These are phyloP conservation scores for Acrobeloides nanus DNA, from an alignment of 2,888 invertebrate genomes.

Conservation along the genomic window DNA sequence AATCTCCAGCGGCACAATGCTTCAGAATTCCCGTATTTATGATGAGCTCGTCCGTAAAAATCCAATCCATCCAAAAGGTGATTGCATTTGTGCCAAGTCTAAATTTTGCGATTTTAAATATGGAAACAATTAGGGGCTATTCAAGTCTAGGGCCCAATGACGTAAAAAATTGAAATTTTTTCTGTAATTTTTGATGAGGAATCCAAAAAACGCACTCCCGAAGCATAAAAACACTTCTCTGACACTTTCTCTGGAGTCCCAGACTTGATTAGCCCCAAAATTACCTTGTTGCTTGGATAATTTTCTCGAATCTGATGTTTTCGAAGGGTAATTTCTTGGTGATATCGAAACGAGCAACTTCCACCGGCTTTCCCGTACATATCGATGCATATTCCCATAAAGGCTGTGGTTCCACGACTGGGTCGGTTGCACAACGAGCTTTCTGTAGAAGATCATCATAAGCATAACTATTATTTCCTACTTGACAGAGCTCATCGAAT, in stretches of 20 bases:
- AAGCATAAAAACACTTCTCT: no score
- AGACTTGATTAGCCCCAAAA: no score
- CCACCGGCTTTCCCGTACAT: constrained; percentile 11
- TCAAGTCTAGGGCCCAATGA: no score
- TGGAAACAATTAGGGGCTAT: no score
- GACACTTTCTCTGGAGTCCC: no score
- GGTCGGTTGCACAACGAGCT: constrained; percentile 70
- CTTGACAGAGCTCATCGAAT: constrained; percentile 80
- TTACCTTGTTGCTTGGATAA: no score
- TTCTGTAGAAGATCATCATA: constrained; percentile 58
- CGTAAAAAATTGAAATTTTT: no score
- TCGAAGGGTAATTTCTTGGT: no score
- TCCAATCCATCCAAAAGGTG: constrained; percentile 41
- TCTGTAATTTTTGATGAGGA: no score
- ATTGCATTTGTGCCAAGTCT: constrained; percentile 36
- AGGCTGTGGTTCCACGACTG: constrained; percentile 79
- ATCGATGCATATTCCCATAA: constrained; percentile 84
- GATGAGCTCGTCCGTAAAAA: constrained; percentile 19
- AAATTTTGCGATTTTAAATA: constrained; percentile 6
- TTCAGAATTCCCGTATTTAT: constrained; percentile 25
- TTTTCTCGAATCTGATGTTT: no score
- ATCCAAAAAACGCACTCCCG: no score
- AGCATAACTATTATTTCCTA: constrained; percentile 53
- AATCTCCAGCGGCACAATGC: constrained; percentile 3
- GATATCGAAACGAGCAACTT: neutral